These are phyloP conservation scores for Ennomos quercinarius DNA, from an alignment of 2,888 invertebrate species.

Conservation along the genomic window DNA sequence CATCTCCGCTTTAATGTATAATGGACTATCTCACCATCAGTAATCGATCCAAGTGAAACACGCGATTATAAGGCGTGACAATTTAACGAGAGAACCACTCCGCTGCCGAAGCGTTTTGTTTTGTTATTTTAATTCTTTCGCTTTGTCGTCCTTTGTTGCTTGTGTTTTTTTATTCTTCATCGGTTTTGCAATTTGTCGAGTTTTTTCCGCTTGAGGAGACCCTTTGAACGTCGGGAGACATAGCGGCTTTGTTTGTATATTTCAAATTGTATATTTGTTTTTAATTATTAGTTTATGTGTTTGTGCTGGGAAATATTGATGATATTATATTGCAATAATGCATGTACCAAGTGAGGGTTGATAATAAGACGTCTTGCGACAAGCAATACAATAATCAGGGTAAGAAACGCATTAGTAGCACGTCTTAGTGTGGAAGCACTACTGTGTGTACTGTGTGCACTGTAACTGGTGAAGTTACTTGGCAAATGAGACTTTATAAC, in stretches of 20 bases:
- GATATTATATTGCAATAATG: no score
- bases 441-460: no score
- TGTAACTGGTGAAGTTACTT: no score
- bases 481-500: no score
- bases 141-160: slow-evolving; percentile 31
- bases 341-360: no score
- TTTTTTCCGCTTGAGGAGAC: slow-evolving; percentile 18
- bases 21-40: not conserved
- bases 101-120: slow-evolving; percentile 39
- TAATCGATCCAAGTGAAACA: not conserved
- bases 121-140: slow-evolving; percentile 37
- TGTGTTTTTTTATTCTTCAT: slow-evolving; percentile 34
- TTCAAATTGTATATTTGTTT: not conserved
- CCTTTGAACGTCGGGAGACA: slow-evolving; percentile 20
- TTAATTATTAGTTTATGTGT: no score
- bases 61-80: slow-evolving; percentile 50
- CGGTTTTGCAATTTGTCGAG: slow-evolving; percentile 28
- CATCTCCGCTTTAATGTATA: no score
- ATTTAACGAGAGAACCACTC: slow-evolving; percentile 56
- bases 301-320: no score
- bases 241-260: not conserved
- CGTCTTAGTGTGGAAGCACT: no score
- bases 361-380: no score
- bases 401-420: no score
- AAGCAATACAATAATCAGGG: no score